Base-by-base conservation (phyloP, 2,113 vertebrate genomes). In the Urocitellus parryii region DNA sequence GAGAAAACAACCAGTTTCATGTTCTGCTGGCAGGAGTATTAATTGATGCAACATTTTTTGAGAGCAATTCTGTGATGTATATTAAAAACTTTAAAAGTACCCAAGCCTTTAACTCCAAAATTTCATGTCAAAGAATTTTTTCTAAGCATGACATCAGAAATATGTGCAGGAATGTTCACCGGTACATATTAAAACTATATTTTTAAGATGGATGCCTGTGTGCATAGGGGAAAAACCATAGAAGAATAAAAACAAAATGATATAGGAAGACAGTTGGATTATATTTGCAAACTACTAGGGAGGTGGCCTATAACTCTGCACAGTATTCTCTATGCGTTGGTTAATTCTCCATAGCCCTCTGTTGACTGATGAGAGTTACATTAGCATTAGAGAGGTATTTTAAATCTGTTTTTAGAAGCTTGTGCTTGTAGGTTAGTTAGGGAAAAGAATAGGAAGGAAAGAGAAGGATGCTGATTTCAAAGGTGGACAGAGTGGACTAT, bases 31-130 rank as follows among this genome's bases (percentile, higher is more conserved):
- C 29, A 61, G 72, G 24, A 80, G 7, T 88, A 90, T 42, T 81
- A 67, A 83, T 39, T 91, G 29, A 58, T 22, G 72, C 14, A 85
- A 7, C 61, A 56, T 56, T 86, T 95, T 24, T 67, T 4, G 63
- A 96, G 56, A 68, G 45, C 8, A 3, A 24, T 92, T 96, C 91
- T 22, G 48, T 88, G 58, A 42, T 83, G 11, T 53, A 4, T 83
- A 42, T 94, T 90, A 84, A 53, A 48, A 94, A 80, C 22, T 61
- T 96, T 13, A 39, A 95, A 91, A 86, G n/a, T 95, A 73, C 18
- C 67, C 32, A 92, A 88, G 68, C 16, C 14, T 84, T 84, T 78
- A 37, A 12, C 7, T n/a, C 32, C 3, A 13, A 25, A 74, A 90
- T 92, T 97, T 92, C 20, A 34, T 80, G 27, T 39, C 68, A 65